A percentile compares a stretch with the other conserved stretches of the same genome.
Evolutionary conservation across 2,113 vertebrate species (phyloP).

Genomic region (Gymnorhina tibicen): DNA sequence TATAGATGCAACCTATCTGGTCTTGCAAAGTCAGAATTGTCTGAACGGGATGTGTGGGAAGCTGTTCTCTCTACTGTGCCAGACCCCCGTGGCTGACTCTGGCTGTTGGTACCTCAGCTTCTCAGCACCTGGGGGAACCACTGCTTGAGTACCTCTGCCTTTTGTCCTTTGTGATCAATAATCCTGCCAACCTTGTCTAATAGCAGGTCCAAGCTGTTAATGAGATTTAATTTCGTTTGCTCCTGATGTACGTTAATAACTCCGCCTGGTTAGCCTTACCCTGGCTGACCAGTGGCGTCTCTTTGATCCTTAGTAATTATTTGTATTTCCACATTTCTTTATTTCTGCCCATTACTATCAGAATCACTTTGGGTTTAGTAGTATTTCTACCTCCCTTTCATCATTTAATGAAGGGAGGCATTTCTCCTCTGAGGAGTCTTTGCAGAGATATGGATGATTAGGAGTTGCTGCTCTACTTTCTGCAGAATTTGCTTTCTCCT

Average conservation of each 20-base stretch:
- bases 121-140: background rate
- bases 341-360: background rate
- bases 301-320: background rate
- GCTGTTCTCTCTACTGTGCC: fast-evolving
- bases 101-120: background rate
- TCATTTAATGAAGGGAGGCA: background rate
- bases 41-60: fast-evolving
- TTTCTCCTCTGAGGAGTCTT: background rate
- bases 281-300: background rate
- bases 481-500: background rate
- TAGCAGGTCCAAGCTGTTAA: background rate
- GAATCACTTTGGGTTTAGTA: background rate
- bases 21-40: background rate
- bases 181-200: background rate
- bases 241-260: background rate
- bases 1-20: background rate
- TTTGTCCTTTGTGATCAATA: background rate
- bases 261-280: background rate
- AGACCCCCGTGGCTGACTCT: background rate
- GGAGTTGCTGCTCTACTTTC: background rate
- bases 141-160: background rate
- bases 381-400: background rate
- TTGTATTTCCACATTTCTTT: background rate
- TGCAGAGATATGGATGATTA: background rate
- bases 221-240: conserved; percentile 6